Evolutionary conservation across 2,888 invertebrate genomes (phyloP), one percentile per base, ranked within the genome.

Genomic region (Netelia inedita): DNA sequence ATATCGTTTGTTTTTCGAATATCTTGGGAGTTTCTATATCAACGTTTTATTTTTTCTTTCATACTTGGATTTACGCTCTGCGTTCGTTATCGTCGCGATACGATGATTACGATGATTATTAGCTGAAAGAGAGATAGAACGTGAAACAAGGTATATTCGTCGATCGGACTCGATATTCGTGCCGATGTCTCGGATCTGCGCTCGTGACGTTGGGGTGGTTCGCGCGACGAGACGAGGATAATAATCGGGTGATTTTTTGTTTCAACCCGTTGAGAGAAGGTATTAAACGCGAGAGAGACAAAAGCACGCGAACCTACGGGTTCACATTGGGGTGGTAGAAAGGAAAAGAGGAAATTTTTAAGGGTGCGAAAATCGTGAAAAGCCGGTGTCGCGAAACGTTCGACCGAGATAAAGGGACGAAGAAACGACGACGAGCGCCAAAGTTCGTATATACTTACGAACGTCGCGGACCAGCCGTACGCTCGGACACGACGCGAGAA

Each of bases 321-420:
- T 11, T 11, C 9, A 3, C 1, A 55, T 55, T 1, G 16, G 16
- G 19, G 57, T 57, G 21, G 1, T 1, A 21, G 10, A 3, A 5
- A 46, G 9, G 43, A 19, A 55, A 55, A 57, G 14, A 3, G 28
- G 28, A 16, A 57, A 59, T 46, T 61, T 46, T 57, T 55, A 43
- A 65, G 43, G 65, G 72, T 57, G 19, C 43, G 35, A 79, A 63
- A 72, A 35, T 41, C 71, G 57, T 71, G 57, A 55, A 65, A 79
- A 79, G 71, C 63, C 79, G 71, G 55, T 72, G 53, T 63, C 63
- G 79, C 79, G 55, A 53, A 43, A n/a, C 79, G 21, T 63, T 43
- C 65, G 11, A 53, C 10, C 55, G 69, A 63, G 43, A 41, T 72
- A 16, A 11, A 41, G 53, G 50, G 57, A 68, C 11, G 46, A 63